These are phyloP conservation scores for Amorpha juglandis DNA, from an alignment of 2,888 invertebrate genomes.

Conservation along the genomic window DNA sequence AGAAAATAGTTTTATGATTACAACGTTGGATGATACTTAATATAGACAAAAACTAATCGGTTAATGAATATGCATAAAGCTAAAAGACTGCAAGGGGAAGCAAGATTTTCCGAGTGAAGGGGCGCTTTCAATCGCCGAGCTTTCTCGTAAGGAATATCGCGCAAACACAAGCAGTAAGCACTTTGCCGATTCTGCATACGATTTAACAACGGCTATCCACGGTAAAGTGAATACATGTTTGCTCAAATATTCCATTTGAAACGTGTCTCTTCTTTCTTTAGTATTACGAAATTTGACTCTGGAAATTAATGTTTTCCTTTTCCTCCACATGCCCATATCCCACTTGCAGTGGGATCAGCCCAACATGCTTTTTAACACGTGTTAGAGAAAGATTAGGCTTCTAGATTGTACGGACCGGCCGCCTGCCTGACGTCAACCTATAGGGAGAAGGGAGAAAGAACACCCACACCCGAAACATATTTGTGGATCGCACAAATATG, in stretches of 20 bases:
- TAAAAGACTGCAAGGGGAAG: constrained; percentile 19
- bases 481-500: too few relatives aligned
- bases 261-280: background rate
- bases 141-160: constrained; percentile 22
- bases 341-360: too few relatives aligned
- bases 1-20: background rate
- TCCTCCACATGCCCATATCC: too few relatives aligned
- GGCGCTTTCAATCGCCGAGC: constrained; percentile 16
- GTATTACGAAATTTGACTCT: background rate
- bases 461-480: too few relatives aligned
- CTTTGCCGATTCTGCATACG: constrained; percentile 19
- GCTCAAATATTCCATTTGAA: background rate
- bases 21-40: background rate
- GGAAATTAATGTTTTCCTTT: too few relatives aligned
- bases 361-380: too few relatives aligned
- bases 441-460: too few relatives aligned
- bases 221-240: constrained; percentile 4
- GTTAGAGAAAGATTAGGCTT: too few relatives aligned
- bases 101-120: constrained; percentile 14
- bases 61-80: constrained; percentile 22
- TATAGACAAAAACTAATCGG: background rate
- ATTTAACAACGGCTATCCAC: constrained; percentile 17
- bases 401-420: too few relatives aligned
- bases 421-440: too few relatives aligned
- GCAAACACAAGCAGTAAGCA: constrained; percentile 10